Conservation (phyloP, 2,797 vertebrate species). For the Poecilia velifera region DNA sequence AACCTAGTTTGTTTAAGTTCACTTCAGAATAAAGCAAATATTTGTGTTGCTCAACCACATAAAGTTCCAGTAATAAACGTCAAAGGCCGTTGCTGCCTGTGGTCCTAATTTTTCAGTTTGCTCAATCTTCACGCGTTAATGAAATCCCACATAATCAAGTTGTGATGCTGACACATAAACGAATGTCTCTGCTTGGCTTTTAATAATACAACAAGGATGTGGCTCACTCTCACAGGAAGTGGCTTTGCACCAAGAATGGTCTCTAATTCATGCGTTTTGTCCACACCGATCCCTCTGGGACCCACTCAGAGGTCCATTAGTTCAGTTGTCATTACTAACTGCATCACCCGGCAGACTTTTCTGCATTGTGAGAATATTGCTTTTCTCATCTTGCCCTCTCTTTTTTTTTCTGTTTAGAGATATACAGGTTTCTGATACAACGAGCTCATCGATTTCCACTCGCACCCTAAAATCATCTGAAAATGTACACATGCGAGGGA, state of each 20-base stretch:
- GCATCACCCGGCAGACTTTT: constrained; percentile 68
- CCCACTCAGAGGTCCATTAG: constrained; percentile 64
- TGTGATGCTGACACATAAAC: constrained; percentile 56
- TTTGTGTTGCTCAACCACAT: neutral
- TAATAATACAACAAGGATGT: constrained; percentile 68
- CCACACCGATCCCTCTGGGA: constrained; percentile 67
- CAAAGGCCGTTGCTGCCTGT: neutral
- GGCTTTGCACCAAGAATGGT: constrained; percentile 59
- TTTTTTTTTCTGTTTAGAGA: constrained; percentile 43
- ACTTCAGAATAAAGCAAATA: neutral
- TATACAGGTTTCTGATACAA: constrained; percentile 57
- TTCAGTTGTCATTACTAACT: constrained; percentile 76
- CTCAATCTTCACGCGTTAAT: constrained; percentile 44
- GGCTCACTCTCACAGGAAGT: constrained; percentile 62
- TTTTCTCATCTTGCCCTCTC: constrained; percentile 56
- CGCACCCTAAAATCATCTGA: constrained; percentile 56
- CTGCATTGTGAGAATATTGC: constrained; percentile 64
- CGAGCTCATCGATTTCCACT: constrained; percentile 65
- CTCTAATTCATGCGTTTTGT: constrained; percentile 74
- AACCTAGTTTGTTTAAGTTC: neutral
- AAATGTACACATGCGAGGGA: constrained; percentile 34
- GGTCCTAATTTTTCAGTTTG: constrained; percentile 40
- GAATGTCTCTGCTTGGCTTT: constrained; percentile 49
- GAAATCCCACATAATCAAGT: constrained; percentile 64
- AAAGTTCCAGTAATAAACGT: neutral